Percentiles rank a stretch among this genome's conserved stretches.
Evolutionary conservation across 2,888 invertebrate species (phyloP).

Genomic region (Coleophora flavipennella): DNA sequence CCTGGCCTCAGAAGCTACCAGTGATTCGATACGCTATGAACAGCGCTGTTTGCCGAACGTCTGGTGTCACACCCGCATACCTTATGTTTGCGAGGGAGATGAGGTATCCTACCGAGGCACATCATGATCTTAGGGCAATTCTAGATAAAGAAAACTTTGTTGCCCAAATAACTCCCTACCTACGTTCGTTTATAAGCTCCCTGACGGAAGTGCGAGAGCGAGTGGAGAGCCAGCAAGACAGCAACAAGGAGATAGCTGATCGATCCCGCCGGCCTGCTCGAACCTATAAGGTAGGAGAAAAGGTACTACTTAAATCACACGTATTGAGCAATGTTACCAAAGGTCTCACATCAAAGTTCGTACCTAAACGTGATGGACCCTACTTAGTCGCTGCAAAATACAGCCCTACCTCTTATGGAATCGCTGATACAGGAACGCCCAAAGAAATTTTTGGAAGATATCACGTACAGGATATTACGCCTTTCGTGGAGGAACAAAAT

Average conservation of each 20-base stretch:
- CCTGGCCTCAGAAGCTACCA: slow-evolving; percentile 18
- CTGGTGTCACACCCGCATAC: slow-evolving; percentile 18
- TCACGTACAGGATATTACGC: too few relatives aligned
- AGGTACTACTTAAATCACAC: slow-evolving; percentile 10
- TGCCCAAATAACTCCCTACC: too few relatives aligned
- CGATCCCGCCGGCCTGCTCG: slow-evolving; percentile 6
- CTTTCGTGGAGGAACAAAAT: too few relatives aligned
- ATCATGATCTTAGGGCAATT: too few relatives aligned
- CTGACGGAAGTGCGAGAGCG: slow-evolving; percentile 10
- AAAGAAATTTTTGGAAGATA: too few relatives aligned
- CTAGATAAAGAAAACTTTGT: too few relatives aligned
- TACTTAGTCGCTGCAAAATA: too few relatives aligned
- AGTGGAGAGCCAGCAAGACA: slow-evolving; percentile 12
- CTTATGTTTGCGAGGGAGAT: slow-evolving; percentile 22
- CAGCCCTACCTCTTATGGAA: too few relatives aligned
- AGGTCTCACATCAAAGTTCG: slow-evolving; percentile 19
- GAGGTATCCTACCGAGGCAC: slow-evolving; percentile 13
- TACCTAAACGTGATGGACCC: slow-evolving; percentile 26
- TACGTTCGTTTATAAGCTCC: slow-evolving; percentile 5
- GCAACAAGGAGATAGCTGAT: slow-evolving; percentile 11
- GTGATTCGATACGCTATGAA: slow-evolving; percentile 23
- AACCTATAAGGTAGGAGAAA: slow-evolving; percentile 9
- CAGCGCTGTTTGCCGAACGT: slow-evolving; percentile 10
- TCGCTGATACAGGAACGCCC: too few relatives aligned
- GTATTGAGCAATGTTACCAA: slow-evolving; percentile 8